Conservation (phyloP, 2,113 vertebrate genomes). For the Saccopteryx leptura region DNA sequence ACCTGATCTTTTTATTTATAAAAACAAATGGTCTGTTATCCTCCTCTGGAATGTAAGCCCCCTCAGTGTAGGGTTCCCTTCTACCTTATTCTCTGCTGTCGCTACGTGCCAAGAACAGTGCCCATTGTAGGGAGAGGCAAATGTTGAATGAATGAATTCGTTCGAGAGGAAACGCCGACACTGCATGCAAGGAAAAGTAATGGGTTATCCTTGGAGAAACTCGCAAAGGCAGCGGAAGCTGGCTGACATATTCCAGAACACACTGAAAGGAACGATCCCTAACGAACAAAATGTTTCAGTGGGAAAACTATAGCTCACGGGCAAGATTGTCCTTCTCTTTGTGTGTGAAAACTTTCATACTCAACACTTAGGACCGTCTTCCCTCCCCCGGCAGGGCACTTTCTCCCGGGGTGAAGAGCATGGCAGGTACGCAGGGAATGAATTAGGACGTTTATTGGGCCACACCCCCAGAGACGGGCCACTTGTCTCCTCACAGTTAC, state of each 20-base stretch:
- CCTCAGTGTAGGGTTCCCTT: not conserved
- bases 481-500: constrained; percentile 58
- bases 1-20: not conserved
- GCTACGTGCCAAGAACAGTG: not conserved
- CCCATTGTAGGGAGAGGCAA: not conserved
- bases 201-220: not conserved
- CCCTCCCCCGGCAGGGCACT: not conserved
- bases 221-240: not conserved
- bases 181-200: not conserved
- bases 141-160: not conserved
- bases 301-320: not conserved
- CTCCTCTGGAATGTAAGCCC: not conserved
- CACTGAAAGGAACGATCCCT: not conserved
- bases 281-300: constrained; percentile 20
- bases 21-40: not conserved
- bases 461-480: constrained; percentile 47
- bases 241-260: not conserved
- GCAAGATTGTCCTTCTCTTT: not conserved
- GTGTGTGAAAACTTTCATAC: not conserved
- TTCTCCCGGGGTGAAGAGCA: constrained; percentile 40
- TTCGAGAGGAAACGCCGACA: not conserved
- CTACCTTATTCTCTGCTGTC: not conserved
- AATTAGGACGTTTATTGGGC: constrained; percentile 68
- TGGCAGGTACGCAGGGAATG: constrained; percentile 20
- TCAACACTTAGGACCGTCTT: not conserved